Evolutionary conservation across 2,888 invertebrate species (phyloP), one percentile per base, ranked within the genome.

Genomic region (Timema cristinae): DNA sequence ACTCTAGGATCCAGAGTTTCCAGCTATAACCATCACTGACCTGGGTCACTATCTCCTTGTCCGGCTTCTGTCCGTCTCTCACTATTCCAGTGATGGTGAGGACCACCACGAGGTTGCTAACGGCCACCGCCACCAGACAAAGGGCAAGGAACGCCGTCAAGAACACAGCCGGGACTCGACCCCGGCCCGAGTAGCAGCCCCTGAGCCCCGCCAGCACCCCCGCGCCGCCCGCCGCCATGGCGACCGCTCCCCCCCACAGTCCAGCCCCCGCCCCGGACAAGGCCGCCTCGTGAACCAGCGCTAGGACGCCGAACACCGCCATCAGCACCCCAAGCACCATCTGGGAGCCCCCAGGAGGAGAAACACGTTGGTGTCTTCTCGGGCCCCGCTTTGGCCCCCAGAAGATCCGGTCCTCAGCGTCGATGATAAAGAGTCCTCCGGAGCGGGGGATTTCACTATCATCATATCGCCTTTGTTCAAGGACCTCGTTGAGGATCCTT

Each of bases 21-120:
- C 32, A 32, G 32, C 32, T 32, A 2, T 32, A 32, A 32, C 32
- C 32, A 32, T 32, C 32, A 15, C 63, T n/a, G 11, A 63, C 63
- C 63, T 63, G 63, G 10, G 48, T 13, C 15, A 32, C 32, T 15
- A 59, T n/a, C 10, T 59, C 10, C 59, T 59, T 32, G 47, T 63
- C 63, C 10, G 63, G 63, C 63, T 47, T 56, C 50, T 71, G 71
- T 0, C 67, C 78, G 72, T 81, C 81, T 61, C 80, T 75, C 63
- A 80, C 77, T 16, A 81, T 75, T 10, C 81, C 81, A 49, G 79
- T 80, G 54, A 80, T 78, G 7, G 81, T 79, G 68, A 81, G 78
- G 10, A 81, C 79, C 56, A 81, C 77, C 13, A 79, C 80, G 66
- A 81, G 75, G 67, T 79, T 81, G 72, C 77, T 78, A 51, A 80